Base-by-base conservation (phyloP, 2,797 vertebrate species). In the Acrossocheilus wenchowensis region DNA sequence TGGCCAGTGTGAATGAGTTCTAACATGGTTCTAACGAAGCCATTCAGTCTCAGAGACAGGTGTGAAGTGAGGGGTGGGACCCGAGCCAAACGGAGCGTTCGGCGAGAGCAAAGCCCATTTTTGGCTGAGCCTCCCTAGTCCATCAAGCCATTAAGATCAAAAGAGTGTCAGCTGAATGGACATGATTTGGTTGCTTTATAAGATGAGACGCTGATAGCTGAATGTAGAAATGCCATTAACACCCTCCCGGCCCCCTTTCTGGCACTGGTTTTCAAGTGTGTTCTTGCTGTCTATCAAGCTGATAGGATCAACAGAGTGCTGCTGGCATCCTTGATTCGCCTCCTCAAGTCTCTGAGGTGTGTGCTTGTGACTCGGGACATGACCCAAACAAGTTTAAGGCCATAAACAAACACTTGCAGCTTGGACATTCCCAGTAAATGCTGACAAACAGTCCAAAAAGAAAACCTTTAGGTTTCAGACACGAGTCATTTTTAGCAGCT, bases 11-110 rank as follows among this genome's bases (percentile, higher is more conserved):
- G 74, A 43, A 43, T 43, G 41, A 43, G 41, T 43, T 43, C 41
- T 43, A 43, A 84, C 86, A 86, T 43, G 6, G 81, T 81, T 79
- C 66, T 89, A 89, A 86, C 54, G 50, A 86, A 86, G 69, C 48
- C 64, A 74, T 78, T 86, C 81, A 77, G 75, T 86, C 75, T 86
- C 64, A 81, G 62, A 68, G 88, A 87, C 77, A 83, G 78, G 81
- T 89, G 84, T 80, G 68, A 89, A 82, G 84, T 73, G 88, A 82
- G 48, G 69, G 73, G 80, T 50, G 77, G 86, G 81, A 85, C 26
- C 34, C 0, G 17, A 84, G 86, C 88, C 86, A 87, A 82, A 39
- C 34, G 41, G 30, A 43, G 30, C 17, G 12, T 71, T 84, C 78
- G 14, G 52, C 17, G 15, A 77, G 14, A 78, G 71, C 30, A 60